Evolutionary conservation across 2,797 vertebrate species (phyloP), one percentile per base, ranked within the genome.

Genomic region (Myripristis jacobus): DNA sequence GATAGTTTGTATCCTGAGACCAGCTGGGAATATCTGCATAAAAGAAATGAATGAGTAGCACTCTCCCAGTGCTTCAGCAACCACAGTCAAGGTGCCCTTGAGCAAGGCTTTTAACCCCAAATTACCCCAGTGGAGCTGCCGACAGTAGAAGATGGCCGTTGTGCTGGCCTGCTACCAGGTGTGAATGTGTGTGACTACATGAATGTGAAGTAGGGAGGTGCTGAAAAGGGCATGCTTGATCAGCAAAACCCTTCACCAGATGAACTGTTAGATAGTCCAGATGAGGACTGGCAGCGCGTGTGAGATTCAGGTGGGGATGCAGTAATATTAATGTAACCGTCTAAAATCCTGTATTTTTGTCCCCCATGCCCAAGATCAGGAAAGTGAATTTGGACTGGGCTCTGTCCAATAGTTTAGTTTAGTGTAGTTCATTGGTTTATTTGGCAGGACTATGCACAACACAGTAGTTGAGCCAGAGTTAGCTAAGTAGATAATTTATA

Each of bases 31-130:
- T 41, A 41, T 47, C 46, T 47, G 5, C 24, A 34, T 29, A 41
- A 29, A 41, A 48, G 60, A 54, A 34, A 10, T 21, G 24, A 48
- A 11, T 38, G 36, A 52, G 29, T 3, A 41, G 1, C n/a, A 22
- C 34, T 36, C 9, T 51, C 1, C 43, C 18, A 2, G 11, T 65
- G 41, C 9, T 60, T 52, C 21, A 25, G 36, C 44, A 63, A 46
- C 59, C 31, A 54, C 70, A 74, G 56, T 66, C 5, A 16, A 60
- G 31, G 60, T 79, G 64, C 73, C 70, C 55, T 80, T 76, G 69
- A 79, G 73, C 79, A 70, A 78, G 78, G 18, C 61, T 31, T 54
- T 79, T 77, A 73, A 59, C 54, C 36, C 2, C 2, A 29, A 79
- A 73, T 69, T 29, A 66, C 19, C 60, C 25, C 46, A 54, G 13